These are phyloP conservation scores for Seriola aureovittata DNA, from an alignment of 2,113 vertebrate species.

Conservation along the genomic window DNA sequence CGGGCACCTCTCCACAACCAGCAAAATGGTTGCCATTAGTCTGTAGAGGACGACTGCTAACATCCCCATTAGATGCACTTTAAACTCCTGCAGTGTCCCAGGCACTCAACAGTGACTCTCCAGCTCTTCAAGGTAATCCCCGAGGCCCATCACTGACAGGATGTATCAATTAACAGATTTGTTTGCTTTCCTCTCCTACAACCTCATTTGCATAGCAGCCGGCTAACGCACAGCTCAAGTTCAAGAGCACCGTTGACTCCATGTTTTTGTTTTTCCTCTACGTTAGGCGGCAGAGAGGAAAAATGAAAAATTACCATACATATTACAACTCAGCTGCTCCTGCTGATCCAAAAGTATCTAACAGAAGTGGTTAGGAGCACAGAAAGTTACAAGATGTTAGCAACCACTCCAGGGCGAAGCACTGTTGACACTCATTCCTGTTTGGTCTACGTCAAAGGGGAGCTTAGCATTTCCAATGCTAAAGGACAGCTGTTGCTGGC, in stretches of 20 bases:
- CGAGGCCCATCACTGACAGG: constrained; percentile 53
- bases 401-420: constrained; percentile 59
- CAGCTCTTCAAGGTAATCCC: constrained; percentile 70
- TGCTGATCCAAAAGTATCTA: constrained; percentile 59
- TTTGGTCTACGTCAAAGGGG: constrained; percentile 78
- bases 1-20: constrained; percentile 60
- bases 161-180: constrained; percentile 81
- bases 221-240: constrained; percentile 36
- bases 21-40: constrained; percentile 75
- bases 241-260: constrained; percentile 71
- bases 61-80: constrained; percentile 74
- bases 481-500: constrained; percentile 86
- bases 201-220: constrained; percentile 78
- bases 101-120: constrained; percentile 47
- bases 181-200: constrained; percentile 78
- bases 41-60: constrained; percentile 59
- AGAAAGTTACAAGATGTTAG: constrained; percentile 78
- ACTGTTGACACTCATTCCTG: constrained; percentile 75
- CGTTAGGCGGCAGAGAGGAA: constrained; percentile 38
- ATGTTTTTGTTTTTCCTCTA: constrained; percentile 22
- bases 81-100: constrained; percentile 62
- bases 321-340: constrained; percentile 51
- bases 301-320: constrained; percentile 53
- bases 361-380: constrained; percentile 63
- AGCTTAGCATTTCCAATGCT: constrained; percentile 78